Evolutionary conservation across 2,113 vertebrate genomes (phyloP).

Genomic region (Raja brachyura): DNA sequence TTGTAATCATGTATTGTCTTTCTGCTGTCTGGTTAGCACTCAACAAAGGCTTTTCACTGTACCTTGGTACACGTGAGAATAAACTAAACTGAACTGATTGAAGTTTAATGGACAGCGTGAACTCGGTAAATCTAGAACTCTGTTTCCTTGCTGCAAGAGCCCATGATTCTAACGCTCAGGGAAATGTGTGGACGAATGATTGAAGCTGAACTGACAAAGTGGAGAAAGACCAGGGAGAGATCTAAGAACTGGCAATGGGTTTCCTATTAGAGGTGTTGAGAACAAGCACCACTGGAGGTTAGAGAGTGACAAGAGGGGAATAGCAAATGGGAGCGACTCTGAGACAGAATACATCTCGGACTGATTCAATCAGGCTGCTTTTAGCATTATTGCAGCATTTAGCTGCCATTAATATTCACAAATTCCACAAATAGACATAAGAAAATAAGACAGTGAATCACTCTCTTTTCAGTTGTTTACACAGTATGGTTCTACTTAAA

Average conservation of each 20-base stretch:
- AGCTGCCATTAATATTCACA: neutral
- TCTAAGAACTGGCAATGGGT: neutral
- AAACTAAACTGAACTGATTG: too few relatives aligned
- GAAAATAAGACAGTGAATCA: neutral
- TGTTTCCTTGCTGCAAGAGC: too few relatives aligned
- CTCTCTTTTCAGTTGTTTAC: neutral
- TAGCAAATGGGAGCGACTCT: neutral
- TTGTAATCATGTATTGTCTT: too few relatives aligned
- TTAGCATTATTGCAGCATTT: neutral
- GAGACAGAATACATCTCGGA: neutral
- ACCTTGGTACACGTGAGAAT: too few relatives aligned
- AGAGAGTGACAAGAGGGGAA: neutral
- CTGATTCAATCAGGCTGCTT: neutral
- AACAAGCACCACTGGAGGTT: neutral
- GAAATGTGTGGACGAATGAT: neutral
- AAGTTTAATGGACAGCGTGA: too few relatives aligned
- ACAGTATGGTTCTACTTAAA: neutral
- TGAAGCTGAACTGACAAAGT: neutral
- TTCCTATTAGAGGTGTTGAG: neutral
- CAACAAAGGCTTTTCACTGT: too few relatives aligned
- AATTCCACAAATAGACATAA: neutral
- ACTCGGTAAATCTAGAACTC: too few relatives aligned
- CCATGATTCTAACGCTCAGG: neutral
- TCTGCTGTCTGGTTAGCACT: too few relatives aligned
- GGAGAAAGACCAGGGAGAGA: neutral